phyloP scores from a whole-genome alignment of 2,888 invertebrate species.

The Hirtodrosophila cameraria region DNA sequence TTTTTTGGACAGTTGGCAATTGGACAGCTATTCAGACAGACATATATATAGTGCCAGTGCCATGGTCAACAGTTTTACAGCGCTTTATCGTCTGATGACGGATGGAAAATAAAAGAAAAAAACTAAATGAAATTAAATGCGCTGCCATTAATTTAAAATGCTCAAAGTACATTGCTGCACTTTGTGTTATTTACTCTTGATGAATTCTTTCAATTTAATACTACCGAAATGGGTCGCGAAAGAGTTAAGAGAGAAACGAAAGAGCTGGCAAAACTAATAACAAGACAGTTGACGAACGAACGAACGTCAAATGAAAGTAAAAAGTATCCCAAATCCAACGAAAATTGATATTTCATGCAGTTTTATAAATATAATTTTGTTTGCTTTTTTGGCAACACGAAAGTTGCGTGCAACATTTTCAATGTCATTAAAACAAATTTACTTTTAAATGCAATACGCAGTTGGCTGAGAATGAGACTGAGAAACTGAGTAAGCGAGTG shows the following conservation, averaged over 20 bases:
- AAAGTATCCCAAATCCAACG: constrained; percentile 16
- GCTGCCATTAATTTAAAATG: constrained; percentile 38
- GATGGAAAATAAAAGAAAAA: constrained; percentile 3
- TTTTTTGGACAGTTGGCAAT: constrained; percentile 20
- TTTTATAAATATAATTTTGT: not conserved
- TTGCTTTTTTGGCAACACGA: constrained; percentile 8
- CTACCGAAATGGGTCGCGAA: constrained; percentile 38
- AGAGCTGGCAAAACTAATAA: constrained; percentile 34
- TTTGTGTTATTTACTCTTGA: constrained; percentile 27
- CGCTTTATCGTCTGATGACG: constrained; percentile 9
- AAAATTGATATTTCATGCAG: constrained; percentile 29
- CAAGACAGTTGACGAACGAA: constrained; percentile 23
- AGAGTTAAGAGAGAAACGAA: constrained; percentile 13
- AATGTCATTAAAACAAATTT: constrained; percentile 68
- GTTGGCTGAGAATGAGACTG: not conserved
- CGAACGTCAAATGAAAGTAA: constrained; percentile 54
- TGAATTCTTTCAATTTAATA: constrained; percentile 40
- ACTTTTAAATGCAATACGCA: constrained; percentile 48
- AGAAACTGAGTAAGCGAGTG: no score
- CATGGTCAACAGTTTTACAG: constrained; percentile 51
- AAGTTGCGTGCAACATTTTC: constrained; percentile 55
- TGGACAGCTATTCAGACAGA: constrained; percentile 13
- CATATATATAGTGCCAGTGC: constrained; percentile 38
- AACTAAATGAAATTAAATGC: constrained; percentile 34
- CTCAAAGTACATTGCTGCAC: constrained; percentile 19